These are phyloP conservation scores for Conger conger DNA, from an alignment of 2,113 vertebrate genomes.

Conservation along the genomic window DNA sequence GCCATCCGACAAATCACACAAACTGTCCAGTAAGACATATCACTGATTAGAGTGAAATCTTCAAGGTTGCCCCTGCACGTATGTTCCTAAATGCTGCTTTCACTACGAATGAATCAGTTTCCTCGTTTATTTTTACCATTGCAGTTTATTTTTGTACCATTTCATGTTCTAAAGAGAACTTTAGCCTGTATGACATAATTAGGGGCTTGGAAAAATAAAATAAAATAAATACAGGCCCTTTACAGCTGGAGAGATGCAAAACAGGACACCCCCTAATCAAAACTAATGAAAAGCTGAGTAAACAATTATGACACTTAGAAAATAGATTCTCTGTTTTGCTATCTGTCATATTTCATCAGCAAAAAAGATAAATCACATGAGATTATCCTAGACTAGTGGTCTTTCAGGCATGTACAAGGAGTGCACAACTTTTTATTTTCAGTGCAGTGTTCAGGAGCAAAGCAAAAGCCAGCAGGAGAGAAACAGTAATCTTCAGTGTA, in stretches of 20 bases:
- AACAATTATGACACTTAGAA: conserved; percentile 16
- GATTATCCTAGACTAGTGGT: neutral
- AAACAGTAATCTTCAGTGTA: conserved; percentile 17
- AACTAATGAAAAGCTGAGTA: conserved; percentile 5
- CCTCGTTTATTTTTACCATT: conserved; percentile 45
- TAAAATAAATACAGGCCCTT: conserved; percentile 11
- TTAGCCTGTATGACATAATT: conserved; percentile 27
- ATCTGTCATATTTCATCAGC: conserved; percentile 17
- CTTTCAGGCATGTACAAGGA: neutral
- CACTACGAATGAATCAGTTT: conserved; percentile 40
- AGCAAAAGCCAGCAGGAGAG: neutral
- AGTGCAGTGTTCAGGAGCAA: neutral
- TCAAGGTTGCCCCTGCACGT: neutral
- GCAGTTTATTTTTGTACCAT: conserved; percentile 40
- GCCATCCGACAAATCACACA: neutral
- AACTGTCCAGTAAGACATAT: neutral
- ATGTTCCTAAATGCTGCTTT: conserved; percentile 49
- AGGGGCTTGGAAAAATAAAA: conserved; percentile 10
- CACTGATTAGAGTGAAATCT: neutral
- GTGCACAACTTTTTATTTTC: neutral
- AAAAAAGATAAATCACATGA: neutral
- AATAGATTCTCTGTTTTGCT: neutral
- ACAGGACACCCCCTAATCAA: neutral
- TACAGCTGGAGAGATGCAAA: neutral
- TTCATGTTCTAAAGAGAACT: conserved; percentile 31